Percentiles rank a stretch among this genome's conserved stretches.
These are phyloP conservation scores for Tribolium madens DNA, from an alignment of 1,140 invertebrate species.

Conservation along the genomic window DNA sequence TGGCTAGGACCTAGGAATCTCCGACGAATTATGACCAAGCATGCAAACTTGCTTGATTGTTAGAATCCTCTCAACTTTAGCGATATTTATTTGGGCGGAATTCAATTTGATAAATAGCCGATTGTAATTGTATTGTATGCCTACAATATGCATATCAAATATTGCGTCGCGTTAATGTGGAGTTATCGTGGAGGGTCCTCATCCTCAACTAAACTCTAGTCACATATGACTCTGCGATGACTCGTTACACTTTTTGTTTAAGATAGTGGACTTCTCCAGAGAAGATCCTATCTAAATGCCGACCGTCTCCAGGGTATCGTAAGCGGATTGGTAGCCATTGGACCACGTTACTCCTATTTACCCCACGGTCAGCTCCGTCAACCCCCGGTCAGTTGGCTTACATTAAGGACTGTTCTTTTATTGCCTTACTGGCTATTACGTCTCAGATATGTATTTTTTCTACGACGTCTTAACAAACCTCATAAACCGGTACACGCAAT, in stretches of 20 bases:
- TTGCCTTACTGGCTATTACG: constrained; percentile 38
- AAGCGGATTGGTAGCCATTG: constrained; percentile 44
- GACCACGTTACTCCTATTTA: constrained; percentile 41
- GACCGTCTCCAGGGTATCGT: constrained; percentile 43
- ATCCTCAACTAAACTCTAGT: background rate
- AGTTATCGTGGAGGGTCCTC: background rate
- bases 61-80: constrained; percentile 6
- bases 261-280: constrained; percentile 38
- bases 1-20: constrained; percentile 31
- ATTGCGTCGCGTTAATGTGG: constrained; percentile 18
- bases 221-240: constrained; percentile 20
- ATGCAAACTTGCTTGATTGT: constrained; percentile 29
- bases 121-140: background rate
- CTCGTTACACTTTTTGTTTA: constrained; percentile 36
- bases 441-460: constrained; percentile 37
- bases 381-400: constrained; percentile 33
- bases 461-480: constrained; percentile 35
- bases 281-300: constrained; percentile 45
- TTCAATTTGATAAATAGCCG: constrained; percentile 15
- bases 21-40: constrained; percentile 21
- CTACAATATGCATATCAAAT: constrained; percentile 25
- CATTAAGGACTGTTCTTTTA: constrained; percentile 43
- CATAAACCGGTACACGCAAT: background rate
- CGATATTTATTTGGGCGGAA: constrained; percentile 1
- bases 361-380: constrained; percentile 40